Percentiles rank a stretch among this genome's conserved stretches.
These are phyloP conservation scores for Cosmia trapezina DNA, from an alignment of 2,888 invertebrate genomes.

Conservation along the genomic window DNA sequence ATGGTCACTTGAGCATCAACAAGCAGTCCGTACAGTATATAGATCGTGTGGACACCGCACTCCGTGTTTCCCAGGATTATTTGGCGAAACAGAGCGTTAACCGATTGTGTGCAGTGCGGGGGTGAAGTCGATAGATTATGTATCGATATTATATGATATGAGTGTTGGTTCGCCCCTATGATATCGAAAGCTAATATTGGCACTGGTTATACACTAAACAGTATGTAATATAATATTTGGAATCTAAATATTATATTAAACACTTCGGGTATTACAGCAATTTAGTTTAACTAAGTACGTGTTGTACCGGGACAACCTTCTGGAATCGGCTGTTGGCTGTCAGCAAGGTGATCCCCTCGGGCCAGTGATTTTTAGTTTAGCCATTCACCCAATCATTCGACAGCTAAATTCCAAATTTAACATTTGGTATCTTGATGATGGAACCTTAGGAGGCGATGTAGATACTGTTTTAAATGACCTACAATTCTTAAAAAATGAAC, in stretches of 20 bases:
- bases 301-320: no score
- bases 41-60: slow-evolving; percentile 64
- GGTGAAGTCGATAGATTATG: slow-evolving; percentile 51
- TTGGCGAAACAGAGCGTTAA: slow-evolving; percentile 72
- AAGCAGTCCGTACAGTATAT: slow-evolving; percentile 51
- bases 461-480: no score
- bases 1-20: slow-evolving; percentile 58
- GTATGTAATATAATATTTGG: slow-evolving; percentile 17
- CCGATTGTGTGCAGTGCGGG: slow-evolving; percentile 69
- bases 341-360: no score
- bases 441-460: no score
- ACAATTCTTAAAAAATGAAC: no score
- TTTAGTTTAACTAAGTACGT: slow-evolving; percentile 26
- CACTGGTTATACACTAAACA: background rate
- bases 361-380: no score
- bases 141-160: slow-evolving; percentile 48
- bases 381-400: no score
- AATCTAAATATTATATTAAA: slow-evolving; percentile 9
- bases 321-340: no score
- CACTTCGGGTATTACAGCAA: slow-evolving; percentile 8
- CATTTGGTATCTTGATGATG: no score
- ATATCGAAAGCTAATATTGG: slow-evolving; percentile 43
- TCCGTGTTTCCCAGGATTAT: slow-evolving; percentile 74
- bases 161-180: slow-evolving; percentile 37
- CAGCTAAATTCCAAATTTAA: no score